These are phyloP conservation scores for Clistopyga incitator DNA, from an alignment of 2,888 invertebrate genomes.

Conservation along the genomic window DNA sequence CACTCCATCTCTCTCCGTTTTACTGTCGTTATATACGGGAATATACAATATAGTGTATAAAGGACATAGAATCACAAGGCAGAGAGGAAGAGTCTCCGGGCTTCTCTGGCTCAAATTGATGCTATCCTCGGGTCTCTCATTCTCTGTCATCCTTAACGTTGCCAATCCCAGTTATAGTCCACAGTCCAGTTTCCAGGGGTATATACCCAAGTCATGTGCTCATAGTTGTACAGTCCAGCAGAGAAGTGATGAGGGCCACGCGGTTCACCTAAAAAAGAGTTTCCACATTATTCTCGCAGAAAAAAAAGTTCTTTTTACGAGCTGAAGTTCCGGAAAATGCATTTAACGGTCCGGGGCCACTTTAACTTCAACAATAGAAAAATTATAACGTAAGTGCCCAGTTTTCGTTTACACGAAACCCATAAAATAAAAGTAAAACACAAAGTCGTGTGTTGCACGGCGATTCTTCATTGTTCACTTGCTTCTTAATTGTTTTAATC, in stretches of 20 bases:
- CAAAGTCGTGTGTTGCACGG: no score
- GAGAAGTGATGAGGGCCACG: neutral
- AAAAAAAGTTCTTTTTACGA: neutral
- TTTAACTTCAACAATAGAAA: neutral
- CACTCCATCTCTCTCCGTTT: neutral
- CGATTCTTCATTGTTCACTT: no score
- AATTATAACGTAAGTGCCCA: neutral
- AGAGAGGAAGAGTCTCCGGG: conserved; percentile 33
- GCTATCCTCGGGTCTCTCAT: conserved; percentile 53
- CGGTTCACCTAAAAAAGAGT: neutral
- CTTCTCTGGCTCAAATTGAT: conserved; percentile 27
- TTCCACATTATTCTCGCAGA: neutral
- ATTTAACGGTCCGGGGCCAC: neutral
- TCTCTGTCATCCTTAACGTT: conserved; percentile 55
- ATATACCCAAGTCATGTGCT: neutral
- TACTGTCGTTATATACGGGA: neutral
- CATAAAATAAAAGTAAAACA: no score
- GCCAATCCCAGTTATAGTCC: conserved; percentile 52
- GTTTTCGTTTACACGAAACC: neutral
- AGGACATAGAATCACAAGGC: conserved; percentile 1
- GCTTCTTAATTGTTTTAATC: no score
- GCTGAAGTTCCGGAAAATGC: neutral
- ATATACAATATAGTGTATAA: conserved; percentile 7
- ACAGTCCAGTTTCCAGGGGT: neutral
- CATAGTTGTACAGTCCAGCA: neutral